These are phyloP conservation scores for Apodemia zela DNA, from an alignment of 2,888 invertebrate species.

Conservation along the genomic window DNA sequence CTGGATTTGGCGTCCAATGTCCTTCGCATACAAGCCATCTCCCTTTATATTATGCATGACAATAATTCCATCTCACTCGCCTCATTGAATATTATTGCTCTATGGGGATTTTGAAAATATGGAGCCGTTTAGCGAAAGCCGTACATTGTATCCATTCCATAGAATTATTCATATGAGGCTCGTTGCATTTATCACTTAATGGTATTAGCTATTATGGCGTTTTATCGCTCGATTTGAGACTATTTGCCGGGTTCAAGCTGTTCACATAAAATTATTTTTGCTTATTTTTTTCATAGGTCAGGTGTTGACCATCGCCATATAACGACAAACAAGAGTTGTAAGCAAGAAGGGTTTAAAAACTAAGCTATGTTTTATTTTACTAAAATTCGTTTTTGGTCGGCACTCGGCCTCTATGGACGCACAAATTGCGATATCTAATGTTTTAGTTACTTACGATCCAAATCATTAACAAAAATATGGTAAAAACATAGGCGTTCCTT, in stretches of 20 bases:
- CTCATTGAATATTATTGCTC: constrained; percentile 80
- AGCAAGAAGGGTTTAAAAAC: too few relatives aligned
- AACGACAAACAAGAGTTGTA: too few relatives aligned
- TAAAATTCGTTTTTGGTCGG: too few relatives aligned
- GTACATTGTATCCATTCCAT: constrained; percentile 72
- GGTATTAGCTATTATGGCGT: constrained; percentile 75
- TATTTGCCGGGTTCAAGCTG: constrained; percentile 42
- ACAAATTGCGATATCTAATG: too few relatives aligned
- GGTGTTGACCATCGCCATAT: too few relatives aligned
- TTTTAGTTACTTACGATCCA: too few relatives aligned
- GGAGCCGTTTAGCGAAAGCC: constrained; percentile 78
- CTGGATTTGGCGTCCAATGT: constrained; percentile 75
- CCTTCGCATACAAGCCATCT: constrained; percentile 54
- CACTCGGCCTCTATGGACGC: too few relatives aligned
- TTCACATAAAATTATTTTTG: background rate
- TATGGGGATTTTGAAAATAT: constrained; percentile 80
- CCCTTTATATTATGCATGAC: constrained; percentile 40
- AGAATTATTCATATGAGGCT: constrained; percentile 77
- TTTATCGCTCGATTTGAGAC: constrained; percentile 75
- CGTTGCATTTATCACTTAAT: constrained; percentile 79
- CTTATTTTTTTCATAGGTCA: too few relatives aligned
- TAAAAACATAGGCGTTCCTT: too few relatives aligned
- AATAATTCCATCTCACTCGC: constrained; percentile 63
- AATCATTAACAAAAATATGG: too few relatives aligned
- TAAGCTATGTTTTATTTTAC: too few relatives aligned